These are phyloP conservation scores for Strigamia crassipes DNA, from an alignment of 2,888 invertebrate genomes.

Conservation along the genomic window DNA sequence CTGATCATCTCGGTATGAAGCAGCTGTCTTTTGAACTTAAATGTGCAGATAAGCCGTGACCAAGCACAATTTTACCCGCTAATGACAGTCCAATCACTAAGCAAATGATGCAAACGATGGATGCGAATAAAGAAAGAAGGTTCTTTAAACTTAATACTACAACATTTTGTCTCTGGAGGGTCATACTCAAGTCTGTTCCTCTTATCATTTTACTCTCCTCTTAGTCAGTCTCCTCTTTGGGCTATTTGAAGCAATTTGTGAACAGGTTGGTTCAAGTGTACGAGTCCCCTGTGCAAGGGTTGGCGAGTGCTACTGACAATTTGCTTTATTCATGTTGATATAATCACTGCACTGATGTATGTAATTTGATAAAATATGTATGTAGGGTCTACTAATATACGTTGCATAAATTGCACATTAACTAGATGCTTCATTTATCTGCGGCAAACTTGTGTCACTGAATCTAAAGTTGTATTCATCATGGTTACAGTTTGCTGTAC, in stretches of 20 bases:
- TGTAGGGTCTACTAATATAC: conserved; percentile 18
- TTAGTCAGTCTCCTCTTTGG: conserved; percentile 40
- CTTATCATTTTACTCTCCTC: conserved; percentile 34
- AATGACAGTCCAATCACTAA: conserved; percentile 3
- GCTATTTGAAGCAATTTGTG: conserved; percentile 38
- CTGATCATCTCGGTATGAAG: conserved; percentile 8
- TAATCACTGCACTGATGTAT: conserved; percentile 39
- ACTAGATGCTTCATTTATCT: conserved; percentile 38
- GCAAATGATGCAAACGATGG: conserved; percentile 6
- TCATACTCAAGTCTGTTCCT: conserved; percentile 6
- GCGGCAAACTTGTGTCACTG: conserved; percentile 31
- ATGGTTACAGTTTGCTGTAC: not conserved
- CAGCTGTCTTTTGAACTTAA: conserved; percentile 31
- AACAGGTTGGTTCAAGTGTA: conserved; percentile 42
- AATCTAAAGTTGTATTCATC: conserved; percentile 8
- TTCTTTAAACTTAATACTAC: conserved; percentile 31
- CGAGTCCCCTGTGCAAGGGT: conserved; percentile 35
- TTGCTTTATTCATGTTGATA: conserved; percentile 37
- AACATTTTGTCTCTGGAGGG: conserved; percentile 29
- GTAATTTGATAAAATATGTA: conserved; percentile 32
- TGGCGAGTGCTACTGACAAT: conserved; percentile 37
- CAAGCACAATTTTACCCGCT: not conserved
- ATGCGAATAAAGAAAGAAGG: not conserved
- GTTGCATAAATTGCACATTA: conserved; percentile 38
- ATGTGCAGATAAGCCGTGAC: conserved; percentile 28